Base-by-base conservation (phyloP, 2,797 vertebrate genomes). In the Columba guinea region DNA sequence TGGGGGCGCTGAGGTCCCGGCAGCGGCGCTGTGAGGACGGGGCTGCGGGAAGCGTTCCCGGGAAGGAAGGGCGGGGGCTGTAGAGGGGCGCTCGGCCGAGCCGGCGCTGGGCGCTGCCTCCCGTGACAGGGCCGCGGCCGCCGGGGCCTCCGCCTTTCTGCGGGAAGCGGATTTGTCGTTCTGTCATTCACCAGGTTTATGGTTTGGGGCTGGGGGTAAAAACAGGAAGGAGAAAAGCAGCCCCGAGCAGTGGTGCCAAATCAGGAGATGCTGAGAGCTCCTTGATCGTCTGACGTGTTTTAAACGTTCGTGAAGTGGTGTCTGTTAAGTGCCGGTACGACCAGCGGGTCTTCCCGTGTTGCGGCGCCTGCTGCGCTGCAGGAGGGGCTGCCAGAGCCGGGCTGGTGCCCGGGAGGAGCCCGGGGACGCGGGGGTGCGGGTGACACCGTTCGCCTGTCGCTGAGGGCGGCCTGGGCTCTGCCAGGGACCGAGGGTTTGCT, bases 391-490 rank as follows among this genome's bases (percentile, higher is more conserved):
- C 49, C 5, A 1, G 28, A 2, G 9, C 62, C 19, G 0, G 7
- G 60, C 30, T 16, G 63, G n/a, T 13, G 82, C 55, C 76, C 44
- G 60, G 16, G 35, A 17, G 60, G 18, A n/a, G 23, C 55, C 26
- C 4, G 39, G 48, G 75, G 32, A 13, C 5, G 14, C 3, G 53
- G 35, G 35, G 11, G 28, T 11, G 23, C 35, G 73, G 46, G 30
- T 22, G 5, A 28, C 24, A 1, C 18, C 1, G 0, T 10, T 19
- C 5, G 0, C 55, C 37, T 26, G 55, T 24, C 5, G 5, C 44
- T 5, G 35, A 15, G 73, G n/a, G 48, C 2, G 67, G 26, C 35
- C 37, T 16, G 53, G 23, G 28, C 56, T 5, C 53, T n/a, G 39
- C 7, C 28, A 1, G 37, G 26, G 15, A 75, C 17, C 11, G 1